These are phyloP conservation scores for Ichneumon xanthorius DNA, from an alignment of 2,888 invertebrate species.

Conservation along the genomic window DNA sequence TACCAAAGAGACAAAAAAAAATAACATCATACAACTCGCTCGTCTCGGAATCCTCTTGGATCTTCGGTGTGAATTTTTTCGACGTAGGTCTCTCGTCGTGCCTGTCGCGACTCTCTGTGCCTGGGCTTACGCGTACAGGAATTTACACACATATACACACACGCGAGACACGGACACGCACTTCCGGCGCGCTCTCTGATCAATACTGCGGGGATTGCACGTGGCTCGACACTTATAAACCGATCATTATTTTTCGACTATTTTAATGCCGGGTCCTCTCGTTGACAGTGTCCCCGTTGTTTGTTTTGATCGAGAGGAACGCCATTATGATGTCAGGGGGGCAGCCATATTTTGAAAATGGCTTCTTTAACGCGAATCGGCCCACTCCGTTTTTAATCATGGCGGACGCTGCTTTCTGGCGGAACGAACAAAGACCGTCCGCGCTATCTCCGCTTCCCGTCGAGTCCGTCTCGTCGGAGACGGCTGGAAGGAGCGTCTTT, in stretches of 20 bases:
- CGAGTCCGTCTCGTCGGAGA: background rate
- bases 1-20: conserved; percentile 9
- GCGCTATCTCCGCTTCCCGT: conserved; percentile 13
- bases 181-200: conserved; percentile 81
- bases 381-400: conserved; percentile 82
- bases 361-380: conserved; percentile 84
- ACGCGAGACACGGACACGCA: conserved; percentile 75
- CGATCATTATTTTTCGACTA: conserved; percentile 25
- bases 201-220: conserved; percentile 71
- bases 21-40: background rate
- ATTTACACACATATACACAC: conserved; percentile 51
- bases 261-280: conserved; percentile 58
- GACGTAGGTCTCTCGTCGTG: conserved; percentile 12
- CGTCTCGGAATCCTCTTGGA: too few species aligned
- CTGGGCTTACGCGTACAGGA: conserved; percentile 27
- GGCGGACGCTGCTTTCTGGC: conserved; percentile 74
- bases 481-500: background rate
- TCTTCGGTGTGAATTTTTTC: conserved; percentile 7
- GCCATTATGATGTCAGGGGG: conserved; percentile 87
- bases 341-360: conserved; percentile 89
- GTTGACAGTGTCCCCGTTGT: conserved; percentile 82
- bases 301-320: conserved; percentile 86
- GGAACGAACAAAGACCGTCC: conserved; percentile 64
- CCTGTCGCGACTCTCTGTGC: background rate
- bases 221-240: conserved; percentile 42